Conservation (phyloP, 2,113 vertebrate genomes). For the Cephalopholis sonnerati region DNA sequence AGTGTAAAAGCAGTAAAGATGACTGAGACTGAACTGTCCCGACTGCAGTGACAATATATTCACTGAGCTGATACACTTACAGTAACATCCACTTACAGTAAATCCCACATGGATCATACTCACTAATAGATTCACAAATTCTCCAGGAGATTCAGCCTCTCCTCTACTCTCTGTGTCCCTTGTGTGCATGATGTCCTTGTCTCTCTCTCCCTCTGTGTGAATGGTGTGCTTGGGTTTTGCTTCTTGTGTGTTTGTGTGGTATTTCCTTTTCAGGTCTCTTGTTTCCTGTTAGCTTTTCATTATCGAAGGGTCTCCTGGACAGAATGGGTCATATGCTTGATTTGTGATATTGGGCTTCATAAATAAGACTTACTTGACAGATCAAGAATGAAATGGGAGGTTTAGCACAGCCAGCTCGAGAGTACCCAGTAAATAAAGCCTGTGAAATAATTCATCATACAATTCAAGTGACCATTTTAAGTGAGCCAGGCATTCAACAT, state of each 20-base stretch:
- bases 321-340: neutral
- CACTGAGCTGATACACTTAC: neutral
- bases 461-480: neutral
- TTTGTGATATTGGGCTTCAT: neutral
- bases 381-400: neutral
- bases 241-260: neutral
- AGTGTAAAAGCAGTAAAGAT: neutral
- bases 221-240: neutral
- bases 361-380: neutral
- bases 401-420: neutral
- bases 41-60: neutral
- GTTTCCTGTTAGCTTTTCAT: too few species aligned
- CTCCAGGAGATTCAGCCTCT: neutral
- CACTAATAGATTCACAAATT: conserved; percentile 3
- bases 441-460: neutral
- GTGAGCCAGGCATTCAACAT: neutral
- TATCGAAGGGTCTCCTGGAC: too few species aligned
- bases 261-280: too few species aligned
- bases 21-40: neutral
- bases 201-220: neutral
- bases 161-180: neutral
- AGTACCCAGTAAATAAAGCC: neutral
- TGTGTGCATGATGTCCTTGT: neutral
- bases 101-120: neutral
- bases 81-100: neutral